A percentile compares a stretch with the other conserved stretches of the same genome.
phyloP scores from a whole-genome alignment of 2,113 vertebrate genomes.

The Microtus pennsylvanicus region DNA sequence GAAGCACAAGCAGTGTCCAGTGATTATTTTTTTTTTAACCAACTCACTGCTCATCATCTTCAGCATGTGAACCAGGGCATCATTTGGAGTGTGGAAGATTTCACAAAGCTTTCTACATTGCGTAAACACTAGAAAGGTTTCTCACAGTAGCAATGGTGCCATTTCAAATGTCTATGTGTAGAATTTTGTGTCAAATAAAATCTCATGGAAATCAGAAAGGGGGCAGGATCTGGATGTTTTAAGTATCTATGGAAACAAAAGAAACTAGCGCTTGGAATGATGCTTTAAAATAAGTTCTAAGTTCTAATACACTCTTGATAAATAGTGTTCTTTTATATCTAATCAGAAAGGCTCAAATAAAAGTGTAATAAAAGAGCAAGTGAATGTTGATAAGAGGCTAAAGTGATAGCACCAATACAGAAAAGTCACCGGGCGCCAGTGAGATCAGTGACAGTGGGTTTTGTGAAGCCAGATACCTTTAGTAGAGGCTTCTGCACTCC shows the following conservation, averaged over 20 bases:
- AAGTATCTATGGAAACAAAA: constrained; percentile 38
- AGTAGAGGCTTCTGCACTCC: constrained; percentile 4
- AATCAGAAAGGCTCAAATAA: constrained; percentile 35
- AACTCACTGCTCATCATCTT: neutral
- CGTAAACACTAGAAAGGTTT: constrained; percentile 39
- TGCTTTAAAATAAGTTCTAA: constrained; percentile 49
- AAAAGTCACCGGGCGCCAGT: constrained; percentile 18
- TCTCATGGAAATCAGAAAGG: neutral
- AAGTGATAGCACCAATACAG: constrained; percentile 42
- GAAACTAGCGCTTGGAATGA: constrained; percentile 53
- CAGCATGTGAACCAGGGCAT: constrained; percentile 22
- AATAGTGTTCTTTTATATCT: constrained; percentile 55
- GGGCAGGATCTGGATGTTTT: constrained; percentile 15
- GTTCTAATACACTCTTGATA: constrained; percentile 45
- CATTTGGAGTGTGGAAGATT: constrained; percentile 54
- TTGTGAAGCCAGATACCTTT: constrained; percentile 56
- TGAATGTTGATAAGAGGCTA: constrained; percentile 49
- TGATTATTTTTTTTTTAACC: constrained; percentile 55
- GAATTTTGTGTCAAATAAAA: constrained; percentile 61
- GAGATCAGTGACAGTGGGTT: constrained; percentile 40
- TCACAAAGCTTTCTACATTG: constrained; percentile 20
- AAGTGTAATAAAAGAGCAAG: constrained; percentile 31
- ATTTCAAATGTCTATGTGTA: constrained; percentile 50
- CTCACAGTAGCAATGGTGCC: constrained; percentile 30
- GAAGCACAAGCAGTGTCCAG: constrained; percentile 3